Conservation (phyloP, 2,113 vertebrate genomes). For the Cephalophus harveyi region DNA sequence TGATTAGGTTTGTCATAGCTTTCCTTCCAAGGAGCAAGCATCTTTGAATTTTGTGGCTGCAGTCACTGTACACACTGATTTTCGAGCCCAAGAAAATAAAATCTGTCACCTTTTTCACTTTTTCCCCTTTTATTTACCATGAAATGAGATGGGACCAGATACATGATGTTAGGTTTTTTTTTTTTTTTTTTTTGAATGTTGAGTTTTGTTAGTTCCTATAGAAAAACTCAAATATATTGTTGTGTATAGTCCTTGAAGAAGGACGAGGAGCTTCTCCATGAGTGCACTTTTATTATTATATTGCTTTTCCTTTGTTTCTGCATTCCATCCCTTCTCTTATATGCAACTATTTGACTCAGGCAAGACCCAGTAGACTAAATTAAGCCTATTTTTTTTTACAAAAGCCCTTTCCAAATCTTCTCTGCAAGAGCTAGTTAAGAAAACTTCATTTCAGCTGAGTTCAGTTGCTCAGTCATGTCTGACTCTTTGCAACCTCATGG, state of each 20-base stretch:
- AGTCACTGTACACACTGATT: not conserved
- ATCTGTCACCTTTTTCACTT: not conserved
- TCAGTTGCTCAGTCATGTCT: not conserved
- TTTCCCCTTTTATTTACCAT: not conserved
- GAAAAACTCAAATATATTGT: not conserved
- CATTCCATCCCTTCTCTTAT: not conserved
- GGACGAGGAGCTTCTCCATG: not conserved
- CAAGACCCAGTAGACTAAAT: not conserved
- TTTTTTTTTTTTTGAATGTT: not conserved
- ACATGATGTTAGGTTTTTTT: no score
- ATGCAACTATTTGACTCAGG: not conserved
- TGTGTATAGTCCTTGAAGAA: not conserved
- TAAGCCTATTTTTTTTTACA: not conserved
- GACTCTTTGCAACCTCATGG: not conserved
- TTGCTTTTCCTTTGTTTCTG: not conserved
- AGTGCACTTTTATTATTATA: not conserved
- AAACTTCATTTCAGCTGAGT: not conserved
- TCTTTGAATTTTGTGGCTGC: not conserved
- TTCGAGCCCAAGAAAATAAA: not conserved
- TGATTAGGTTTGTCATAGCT: not conserved
- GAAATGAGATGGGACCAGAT: no score
- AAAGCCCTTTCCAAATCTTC: not conserved
- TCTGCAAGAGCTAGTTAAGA: not conserved
- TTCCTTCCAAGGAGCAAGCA: not conserved
- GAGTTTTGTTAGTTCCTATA: not conserved